Conservation (phyloP, 2,888 invertebrate genomes). For the Torymus aiolomorphi region DNA sequence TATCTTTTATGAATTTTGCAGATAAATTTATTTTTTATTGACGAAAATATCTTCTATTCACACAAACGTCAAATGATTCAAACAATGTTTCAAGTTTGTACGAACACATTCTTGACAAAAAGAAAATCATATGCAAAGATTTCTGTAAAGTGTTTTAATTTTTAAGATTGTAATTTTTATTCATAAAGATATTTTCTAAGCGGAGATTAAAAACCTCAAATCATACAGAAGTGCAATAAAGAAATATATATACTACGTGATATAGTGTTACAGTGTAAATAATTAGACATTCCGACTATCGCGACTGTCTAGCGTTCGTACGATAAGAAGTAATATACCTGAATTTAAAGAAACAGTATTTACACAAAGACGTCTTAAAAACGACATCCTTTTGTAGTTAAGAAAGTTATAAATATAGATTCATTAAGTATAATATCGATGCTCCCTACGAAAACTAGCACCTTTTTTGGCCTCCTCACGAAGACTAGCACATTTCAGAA, state of each 20-base stretch:
- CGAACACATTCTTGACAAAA: no score
- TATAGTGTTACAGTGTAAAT: slow-evolving; percentile 57
- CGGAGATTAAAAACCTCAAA: background rate
- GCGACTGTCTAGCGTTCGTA: slow-evolving; percentile 36
- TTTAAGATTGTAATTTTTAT: no score
- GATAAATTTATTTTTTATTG: no score
- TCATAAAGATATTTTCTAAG: slow-evolving; percentile 8
- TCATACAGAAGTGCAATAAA: slow-evolving; percentile 49
- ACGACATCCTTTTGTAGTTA: slow-evolving; percentile 30
- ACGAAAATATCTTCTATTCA: no score
- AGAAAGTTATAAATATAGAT: slow-evolving; percentile 11
- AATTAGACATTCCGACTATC: slow-evolving; percentile 32
- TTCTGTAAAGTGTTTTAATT: background rate
- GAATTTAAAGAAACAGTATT: slow-evolving; percentile 51
- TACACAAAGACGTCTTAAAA: slow-evolving; percentile 18
- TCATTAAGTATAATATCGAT: background rate
- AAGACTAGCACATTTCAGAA: no score
- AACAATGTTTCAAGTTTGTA: no score
- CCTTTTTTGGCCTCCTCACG: no score
- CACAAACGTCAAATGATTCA: no score
- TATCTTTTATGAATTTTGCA: no score
- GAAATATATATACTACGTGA: slow-evolving; percentile 47
- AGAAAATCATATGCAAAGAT: no score
- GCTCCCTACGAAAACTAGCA: no score
- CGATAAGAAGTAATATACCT: slow-evolving; percentile 40